These are phyloP conservation scores for Tringa solitaria DNA, from an alignment of 2,113 vertebrate genomes.

Conservation along the genomic window DNA sequence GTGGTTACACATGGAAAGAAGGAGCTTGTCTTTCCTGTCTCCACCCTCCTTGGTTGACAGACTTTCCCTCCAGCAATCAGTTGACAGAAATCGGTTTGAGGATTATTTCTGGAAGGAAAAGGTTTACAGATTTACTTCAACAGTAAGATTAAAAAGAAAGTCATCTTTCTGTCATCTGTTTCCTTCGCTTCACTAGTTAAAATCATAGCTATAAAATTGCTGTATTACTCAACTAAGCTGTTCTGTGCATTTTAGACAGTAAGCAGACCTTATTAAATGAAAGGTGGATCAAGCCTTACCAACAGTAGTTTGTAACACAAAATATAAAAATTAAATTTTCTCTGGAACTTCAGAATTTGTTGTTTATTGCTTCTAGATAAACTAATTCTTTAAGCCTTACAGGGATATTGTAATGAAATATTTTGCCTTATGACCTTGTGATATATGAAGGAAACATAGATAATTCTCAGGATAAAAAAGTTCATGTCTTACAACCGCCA, in stretches of 20 bases:
- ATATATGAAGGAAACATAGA: not conserved
- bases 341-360: not conserved
- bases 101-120: conserved; percentile 41
- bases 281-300: not conserved
- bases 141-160: conserved; percentile 31
- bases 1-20: not conserved
- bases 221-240: not conserved
- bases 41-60: not conserved
- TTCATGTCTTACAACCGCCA: not conserved
- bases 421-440: not conserved
- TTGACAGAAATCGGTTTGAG: conserved; percentile 20
- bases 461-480: not conserved
- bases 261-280: not conserved
- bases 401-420: not conserved
- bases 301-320: not conserved
- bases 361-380: not conserved
- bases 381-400: not conserved
- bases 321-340: not conserved
- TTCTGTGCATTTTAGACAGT: not conserved
- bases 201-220: conserved; percentile 3
- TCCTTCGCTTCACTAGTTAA: conserved; percentile 33
- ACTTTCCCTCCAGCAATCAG: conserved; percentile 25
- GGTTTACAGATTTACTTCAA: conserved; percentile 43
- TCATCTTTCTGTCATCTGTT: conserved; percentile 22
- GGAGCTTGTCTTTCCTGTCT: not conserved